Evolutionary conservation across 2,113 vertebrate genomes (phyloP).

Genomic region (Erpornis zantholeuca): DNA sequence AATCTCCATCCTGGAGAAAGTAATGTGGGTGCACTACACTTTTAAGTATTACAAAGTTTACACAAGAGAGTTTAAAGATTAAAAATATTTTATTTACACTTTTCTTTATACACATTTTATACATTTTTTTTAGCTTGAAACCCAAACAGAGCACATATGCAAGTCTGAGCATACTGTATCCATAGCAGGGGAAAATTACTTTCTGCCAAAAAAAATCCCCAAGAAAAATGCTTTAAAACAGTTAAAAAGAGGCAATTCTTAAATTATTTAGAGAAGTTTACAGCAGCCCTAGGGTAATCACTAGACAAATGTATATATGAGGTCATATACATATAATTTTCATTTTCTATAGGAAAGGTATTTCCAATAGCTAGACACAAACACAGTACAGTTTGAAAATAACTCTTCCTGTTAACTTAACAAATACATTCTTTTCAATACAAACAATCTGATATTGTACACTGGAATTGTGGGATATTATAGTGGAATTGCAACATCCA

Average conservation of each 20-base stretch:
- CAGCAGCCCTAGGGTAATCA: conserved; percentile 61
- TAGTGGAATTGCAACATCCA: conserved; percentile 46
- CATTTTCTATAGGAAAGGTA: conserved; percentile 62
- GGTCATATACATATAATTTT: conserved; percentile 59
- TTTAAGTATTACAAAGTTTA: neutral
- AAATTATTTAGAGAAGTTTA: conserved; percentile 68
- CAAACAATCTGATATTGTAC: conserved; percentile 54
- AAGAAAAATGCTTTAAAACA: conserved; percentile 66
- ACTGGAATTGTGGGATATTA: conserved; percentile 15
- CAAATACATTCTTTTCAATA: conserved; percentile 68
- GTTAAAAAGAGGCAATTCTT: conserved; percentile 72
- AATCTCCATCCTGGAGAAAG: neutral
- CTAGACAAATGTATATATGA: conserved; percentile 69
- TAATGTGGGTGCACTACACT: neutral
- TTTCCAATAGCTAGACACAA: conserved; percentile 64
- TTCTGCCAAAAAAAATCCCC: conserved; percentile 40
- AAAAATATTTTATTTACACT: conserved; percentile 87
- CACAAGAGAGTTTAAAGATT: conserved; percentile 71
- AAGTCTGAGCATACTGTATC: conserved; percentile 72
- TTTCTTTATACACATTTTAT: conserved; percentile 79
- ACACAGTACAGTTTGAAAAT: conserved; percentile 66
- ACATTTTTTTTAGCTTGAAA: conserved; percentile 77
- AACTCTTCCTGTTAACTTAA: conserved; percentile 56
- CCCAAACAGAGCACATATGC: conserved; percentile 68
- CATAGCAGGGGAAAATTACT: conserved; percentile 70